Evolutionary conservation across 2,888 invertebrate species (phyloP).

Genomic region (Cataglyphis livida): DNA sequence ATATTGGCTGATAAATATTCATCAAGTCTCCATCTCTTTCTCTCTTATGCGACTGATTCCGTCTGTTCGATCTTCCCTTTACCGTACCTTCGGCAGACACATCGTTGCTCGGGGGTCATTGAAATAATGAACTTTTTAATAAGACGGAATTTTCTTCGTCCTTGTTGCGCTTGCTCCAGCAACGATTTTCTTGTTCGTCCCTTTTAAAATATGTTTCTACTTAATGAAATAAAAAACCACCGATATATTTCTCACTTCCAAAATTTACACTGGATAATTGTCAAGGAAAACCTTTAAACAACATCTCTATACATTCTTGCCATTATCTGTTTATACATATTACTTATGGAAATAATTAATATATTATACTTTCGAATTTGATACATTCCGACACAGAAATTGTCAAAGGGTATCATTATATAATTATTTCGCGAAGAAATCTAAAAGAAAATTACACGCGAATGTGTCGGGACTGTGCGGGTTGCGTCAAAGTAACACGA

Average conservation of each 20-base stretch:
- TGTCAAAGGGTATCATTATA: neutral
- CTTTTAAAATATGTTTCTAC: neutral
- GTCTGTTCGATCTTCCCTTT: constrained; percentile 29
- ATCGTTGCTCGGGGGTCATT: constrained; percentile 40
- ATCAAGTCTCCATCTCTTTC: constrained; percentile 32
- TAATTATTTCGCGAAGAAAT: neutral
- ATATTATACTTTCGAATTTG: neutral
- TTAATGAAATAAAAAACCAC: neutral
- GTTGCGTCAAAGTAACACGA: neutral
- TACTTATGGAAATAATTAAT: neutral
- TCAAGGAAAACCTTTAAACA: neutral
- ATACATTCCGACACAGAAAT: neutral
- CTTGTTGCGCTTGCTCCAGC: neutral
- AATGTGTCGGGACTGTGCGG: neutral
- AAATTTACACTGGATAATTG: neutral
- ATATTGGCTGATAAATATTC: constrained; percentile 57
- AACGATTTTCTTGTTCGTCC: neutral
- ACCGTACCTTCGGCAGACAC: constrained; percentile 26
- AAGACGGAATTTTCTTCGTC: constrained; percentile 37
- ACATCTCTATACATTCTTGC: neutral
- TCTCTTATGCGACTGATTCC: constrained; percentile 37
- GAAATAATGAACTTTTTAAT: constrained; percentile 42
- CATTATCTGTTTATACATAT: neutral
- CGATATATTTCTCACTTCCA: neutral
- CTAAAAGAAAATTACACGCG: neutral